Evolutionary conservation across 2,888 invertebrate genomes (phyloP).

Genomic region (Caenorhabditis doughertyi): DNA sequence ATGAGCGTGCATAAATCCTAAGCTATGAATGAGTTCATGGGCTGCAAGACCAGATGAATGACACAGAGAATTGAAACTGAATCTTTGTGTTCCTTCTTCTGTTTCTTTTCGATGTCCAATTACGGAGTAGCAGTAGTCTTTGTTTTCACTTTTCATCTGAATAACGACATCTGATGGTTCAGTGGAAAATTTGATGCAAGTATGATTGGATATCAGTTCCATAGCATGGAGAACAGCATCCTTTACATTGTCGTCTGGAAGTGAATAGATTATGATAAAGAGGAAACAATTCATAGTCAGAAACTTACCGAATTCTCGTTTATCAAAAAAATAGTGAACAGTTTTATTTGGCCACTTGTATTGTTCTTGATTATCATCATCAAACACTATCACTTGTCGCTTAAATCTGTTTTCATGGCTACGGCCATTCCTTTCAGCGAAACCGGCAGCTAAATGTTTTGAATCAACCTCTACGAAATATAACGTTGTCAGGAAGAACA

Average conservation of each 20-base stretch:
- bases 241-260: slow-evolving; percentile 14
- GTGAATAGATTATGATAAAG: background rate
- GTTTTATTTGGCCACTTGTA: slow-evolving; percentile 21
- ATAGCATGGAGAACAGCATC: slow-evolving; percentile 24
- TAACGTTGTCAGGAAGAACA: background rate
- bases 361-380: background rate
- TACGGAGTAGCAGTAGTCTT: slow-evolving; percentile 1
- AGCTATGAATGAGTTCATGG: slow-evolving; percentile 44
- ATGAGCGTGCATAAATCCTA: slow-evolving; percentile 46
- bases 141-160: background rate
- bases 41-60: slow-evolving; percentile 17
- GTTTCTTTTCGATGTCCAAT: slow-evolving; percentile 15
- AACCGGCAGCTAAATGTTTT: background rate
- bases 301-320: background rate
- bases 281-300: background rate
- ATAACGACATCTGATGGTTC: slow-evolving; percentile 1
- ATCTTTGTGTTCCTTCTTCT: background rate
- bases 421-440: background rate
- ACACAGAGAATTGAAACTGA: slow-evolving; percentile 3
- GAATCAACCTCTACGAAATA: background rate
- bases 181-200: slow-evolving; percentile 31
- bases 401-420: background rate
- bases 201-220: slow-evolving; percentile 19
- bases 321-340: slow-evolving; percentile 24
- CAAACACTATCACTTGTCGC: background rate